Evolutionary conservation across 1,140 invertebrate species (phyloP).

Genomic region (Diachasmimorpha longicaudata): DNA sequence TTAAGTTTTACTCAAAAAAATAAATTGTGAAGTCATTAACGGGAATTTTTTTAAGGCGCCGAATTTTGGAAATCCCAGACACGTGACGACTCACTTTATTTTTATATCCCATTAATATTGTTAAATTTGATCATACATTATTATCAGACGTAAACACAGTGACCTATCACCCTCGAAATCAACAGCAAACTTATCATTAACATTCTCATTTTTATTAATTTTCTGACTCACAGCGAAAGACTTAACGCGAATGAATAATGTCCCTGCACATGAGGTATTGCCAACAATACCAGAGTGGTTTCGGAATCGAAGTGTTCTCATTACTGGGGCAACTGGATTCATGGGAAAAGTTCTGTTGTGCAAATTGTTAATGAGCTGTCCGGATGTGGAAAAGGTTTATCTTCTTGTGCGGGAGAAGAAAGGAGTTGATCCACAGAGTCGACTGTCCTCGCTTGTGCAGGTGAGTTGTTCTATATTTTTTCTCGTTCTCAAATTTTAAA

Average conservation of each 20-base stretch:
- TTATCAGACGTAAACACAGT: no score
- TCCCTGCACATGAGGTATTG: not conserved
- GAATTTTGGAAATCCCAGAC: not conserved
- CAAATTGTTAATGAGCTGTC: constrained; percentile 76
- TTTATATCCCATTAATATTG: no score
- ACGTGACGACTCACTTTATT: no score
- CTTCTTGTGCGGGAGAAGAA: constrained; percentile 75
- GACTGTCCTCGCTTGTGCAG: constrained; percentile 55
- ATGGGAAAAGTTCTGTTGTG: constrained; percentile 78
- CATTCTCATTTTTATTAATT: not conserved
- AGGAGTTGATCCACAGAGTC: constrained; percentile 59
- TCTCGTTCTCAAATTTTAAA: not conserved
- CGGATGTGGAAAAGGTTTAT: constrained; percentile 71
- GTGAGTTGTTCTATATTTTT: constrained; percentile 37
- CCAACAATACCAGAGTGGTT: constrained; percentile 65
- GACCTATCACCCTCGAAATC: no score
- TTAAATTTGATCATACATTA: no score
- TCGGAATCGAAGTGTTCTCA: constrained; percentile 63
- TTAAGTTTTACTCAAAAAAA: no score
- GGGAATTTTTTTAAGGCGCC: no score
- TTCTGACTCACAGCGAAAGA: not conserved
- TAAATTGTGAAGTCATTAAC: no score
- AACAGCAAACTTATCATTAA: no score
- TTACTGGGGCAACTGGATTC: constrained; percentile 73
- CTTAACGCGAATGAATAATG: not conserved